Percentiles rank a stretch among this genome's conserved stretches.
Evolutionary conservation across 2,888 invertebrate species (phyloP).

Genomic region (Parasteatoda lunata): DNA sequence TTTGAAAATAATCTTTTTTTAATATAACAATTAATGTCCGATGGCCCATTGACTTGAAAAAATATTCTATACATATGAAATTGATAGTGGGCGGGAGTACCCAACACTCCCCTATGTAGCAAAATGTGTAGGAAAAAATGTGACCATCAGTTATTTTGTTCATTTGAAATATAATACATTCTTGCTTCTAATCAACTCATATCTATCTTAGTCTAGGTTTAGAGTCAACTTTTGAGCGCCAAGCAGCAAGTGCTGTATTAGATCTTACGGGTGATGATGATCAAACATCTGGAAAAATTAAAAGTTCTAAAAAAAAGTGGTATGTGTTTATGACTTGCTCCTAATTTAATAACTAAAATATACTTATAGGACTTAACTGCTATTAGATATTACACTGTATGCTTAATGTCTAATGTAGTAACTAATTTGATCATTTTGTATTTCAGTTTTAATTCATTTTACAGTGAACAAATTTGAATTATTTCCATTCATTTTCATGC

Average conservation of each 20-base stretch:
- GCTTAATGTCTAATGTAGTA: not conserved
- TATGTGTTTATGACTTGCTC: slow-evolving; percentile 73
- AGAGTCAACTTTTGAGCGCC: slow-evolving; percentile 84
- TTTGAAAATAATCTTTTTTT: too few relatives aligned
- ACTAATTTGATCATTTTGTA: not conserved
- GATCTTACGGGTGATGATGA: slow-evolving; percentile 89
- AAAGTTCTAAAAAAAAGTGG: slow-evolving; percentile 78
- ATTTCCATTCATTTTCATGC: too few relatives aligned
- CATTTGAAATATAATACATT: not conserved
- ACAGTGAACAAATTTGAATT: not conserved
- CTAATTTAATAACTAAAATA: too few relatives aligned
- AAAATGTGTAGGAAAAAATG: too few relatives aligned
- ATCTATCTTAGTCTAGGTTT: slow-evolving; percentile 78
- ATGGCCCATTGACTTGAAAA: too few relatives aligned
- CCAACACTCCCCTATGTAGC: too few relatives aligned
- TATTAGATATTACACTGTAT: too few relatives aligned
- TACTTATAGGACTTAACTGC: too few relatives aligned
- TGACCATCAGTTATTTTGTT: too few relatives aligned
- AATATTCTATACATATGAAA: too few relatives aligned
- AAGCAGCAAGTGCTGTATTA: slow-evolving; percentile 85
- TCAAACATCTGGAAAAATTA: slow-evolving; percentile 79
- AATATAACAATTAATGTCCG: too few relatives aligned
- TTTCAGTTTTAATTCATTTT: not conserved
- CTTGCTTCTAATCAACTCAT: not conserved
- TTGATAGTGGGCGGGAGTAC: too few relatives aligned